These are phyloP conservation scores for Raja brachyura DNA, from an alignment of 2,113 vertebrate species.

Conservation along the genomic window DNA sequence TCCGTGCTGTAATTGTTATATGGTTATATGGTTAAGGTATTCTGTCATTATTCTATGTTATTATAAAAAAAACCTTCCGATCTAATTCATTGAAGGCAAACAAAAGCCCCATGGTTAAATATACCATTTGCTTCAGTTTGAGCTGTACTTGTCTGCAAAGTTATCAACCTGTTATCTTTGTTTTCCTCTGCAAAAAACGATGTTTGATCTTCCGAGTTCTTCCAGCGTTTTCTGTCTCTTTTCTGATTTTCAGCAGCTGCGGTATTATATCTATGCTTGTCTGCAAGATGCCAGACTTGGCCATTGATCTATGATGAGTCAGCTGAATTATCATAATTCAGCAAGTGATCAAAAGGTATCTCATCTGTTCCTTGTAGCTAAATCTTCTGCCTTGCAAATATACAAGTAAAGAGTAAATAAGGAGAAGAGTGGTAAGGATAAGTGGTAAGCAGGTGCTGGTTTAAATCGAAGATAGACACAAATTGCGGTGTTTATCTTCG, in stretches of 20 bases:
- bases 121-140: not conserved
- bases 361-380: not conserved
- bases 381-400: not conserved
- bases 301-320: not conserved
- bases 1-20: too few species aligned
- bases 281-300: not conserved
- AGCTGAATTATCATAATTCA: not conserved
- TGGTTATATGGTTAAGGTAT: too few species aligned
- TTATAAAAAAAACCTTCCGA: not conserved
- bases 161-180: too few species aligned
- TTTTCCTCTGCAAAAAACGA: too few species aligned
- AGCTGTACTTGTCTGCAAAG: not conserved
- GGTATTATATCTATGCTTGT: not conserved
- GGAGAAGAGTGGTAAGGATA: not conserved
- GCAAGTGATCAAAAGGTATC: not conserved
- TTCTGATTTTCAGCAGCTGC: too few species aligned
- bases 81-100: not conserved
- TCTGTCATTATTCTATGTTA: not conserved
- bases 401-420: not conserved
- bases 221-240: too few species aligned
- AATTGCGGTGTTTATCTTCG: too few species aligned
- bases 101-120: not conserved
- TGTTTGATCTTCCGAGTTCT: too few species aligned
- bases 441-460: not conserved
- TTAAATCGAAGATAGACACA: not conserved